Conservation (phyloP, 2,113 vertebrate genomes). For the Hypanus sabinus region DNA sequence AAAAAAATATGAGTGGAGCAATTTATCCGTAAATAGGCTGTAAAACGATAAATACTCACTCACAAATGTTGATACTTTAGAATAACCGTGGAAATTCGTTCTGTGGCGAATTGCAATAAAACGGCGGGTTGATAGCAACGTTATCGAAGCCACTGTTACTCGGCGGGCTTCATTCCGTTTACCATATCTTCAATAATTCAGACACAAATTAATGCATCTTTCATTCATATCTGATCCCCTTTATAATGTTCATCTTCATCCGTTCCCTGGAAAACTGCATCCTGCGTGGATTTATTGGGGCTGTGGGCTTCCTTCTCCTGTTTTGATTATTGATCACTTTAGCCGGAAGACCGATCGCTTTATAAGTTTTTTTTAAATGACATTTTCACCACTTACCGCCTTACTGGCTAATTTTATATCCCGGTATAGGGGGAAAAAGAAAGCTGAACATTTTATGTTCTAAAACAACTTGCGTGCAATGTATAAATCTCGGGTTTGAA, state of each 20-base stretch:
- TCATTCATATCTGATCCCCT: neutral
- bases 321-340: neutral
- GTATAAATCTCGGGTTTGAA: too few species aligned
- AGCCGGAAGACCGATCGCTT: neutral
- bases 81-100: neutral
- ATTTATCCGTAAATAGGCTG: neutral
- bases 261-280: neutral
- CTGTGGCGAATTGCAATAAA: neutral
- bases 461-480: too few species aligned
- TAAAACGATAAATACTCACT: neutral
- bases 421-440: too few species aligned
- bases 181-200: neutral
- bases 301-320: too few species aligned
- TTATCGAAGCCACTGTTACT: neutral
- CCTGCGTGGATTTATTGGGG: neutral
- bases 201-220: neutral
- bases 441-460: too few species aligned
- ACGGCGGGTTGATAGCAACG: neutral
- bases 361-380: neutral
- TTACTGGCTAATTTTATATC: neutral
- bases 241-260: neutral
- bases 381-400: neutral
- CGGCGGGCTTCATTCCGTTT: neutral
- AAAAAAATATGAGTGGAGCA: neutral
- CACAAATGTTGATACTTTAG: neutral